A percentile compares a stretch with the other conserved stretches of the same genome.
These are phyloP conservation scores for Xenops minutus DNA, from an alignment of 2,797 vertebrate genomes.

Conservation along the genomic window DNA sequence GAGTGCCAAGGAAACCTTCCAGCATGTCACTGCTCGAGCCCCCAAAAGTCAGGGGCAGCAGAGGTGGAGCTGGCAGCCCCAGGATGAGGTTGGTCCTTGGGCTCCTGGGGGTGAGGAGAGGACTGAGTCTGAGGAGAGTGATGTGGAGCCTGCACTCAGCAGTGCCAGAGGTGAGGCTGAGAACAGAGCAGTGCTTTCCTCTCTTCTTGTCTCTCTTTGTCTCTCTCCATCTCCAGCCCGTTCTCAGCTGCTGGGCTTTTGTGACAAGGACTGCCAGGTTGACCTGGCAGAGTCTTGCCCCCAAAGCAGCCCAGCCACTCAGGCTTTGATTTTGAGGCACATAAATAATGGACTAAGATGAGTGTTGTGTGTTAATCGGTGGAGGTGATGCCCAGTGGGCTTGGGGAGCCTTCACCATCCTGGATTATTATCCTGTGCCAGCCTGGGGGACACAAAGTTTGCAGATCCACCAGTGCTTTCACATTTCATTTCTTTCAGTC, in stretches of 20 bases:
- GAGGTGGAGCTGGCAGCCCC: neutral
- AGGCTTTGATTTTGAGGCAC: neutral
- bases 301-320: neutral
- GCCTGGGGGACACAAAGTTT: neutral
- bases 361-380: neutral
- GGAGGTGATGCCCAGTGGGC: neutral
- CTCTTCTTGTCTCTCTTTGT: neutral
- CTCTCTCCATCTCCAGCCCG: neutral
- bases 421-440: neutral
- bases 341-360: neutral
- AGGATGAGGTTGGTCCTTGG: neutral
- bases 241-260: neutral
- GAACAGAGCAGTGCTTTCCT: fast-evolving
- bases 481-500: neutral
- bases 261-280: neutral
- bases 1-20: neutral
- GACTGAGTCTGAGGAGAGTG: neutral
- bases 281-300: neutral
- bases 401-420: neutral
- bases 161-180: constrained; percentile 40
- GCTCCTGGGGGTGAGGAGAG: neutral
- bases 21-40: neutral
- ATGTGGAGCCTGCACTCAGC: neutral
- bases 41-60: neutral
- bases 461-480: neutral